Evolutionary conservation across 2,113 vertebrate species (phyloP).

Genomic region (Forbesichthys agassizii): DNA sequence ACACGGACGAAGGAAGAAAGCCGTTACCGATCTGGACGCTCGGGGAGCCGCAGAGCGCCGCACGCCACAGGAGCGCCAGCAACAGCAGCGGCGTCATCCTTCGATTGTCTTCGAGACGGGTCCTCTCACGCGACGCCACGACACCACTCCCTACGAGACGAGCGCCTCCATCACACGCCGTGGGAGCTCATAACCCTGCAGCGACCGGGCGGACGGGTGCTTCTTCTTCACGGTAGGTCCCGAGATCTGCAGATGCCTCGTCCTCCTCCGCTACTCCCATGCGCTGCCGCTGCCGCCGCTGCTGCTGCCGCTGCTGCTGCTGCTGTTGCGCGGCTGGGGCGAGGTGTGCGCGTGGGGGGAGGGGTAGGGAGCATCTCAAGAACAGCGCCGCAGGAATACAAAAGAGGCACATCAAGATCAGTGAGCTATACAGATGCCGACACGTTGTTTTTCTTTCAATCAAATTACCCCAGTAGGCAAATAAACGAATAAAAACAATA

Average conservation of each 20-base stretch:
- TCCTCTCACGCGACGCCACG: conserved; percentile 76
- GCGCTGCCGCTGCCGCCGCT: neutral
- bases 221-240: neutral
- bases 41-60: conserved; percentile 82
- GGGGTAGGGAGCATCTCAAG: neutral
- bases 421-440: too few relatives aligned
- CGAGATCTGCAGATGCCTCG: conserved; percentile 5
- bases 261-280: neutral
- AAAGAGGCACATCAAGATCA: neutral
- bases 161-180: conserved; percentile 63
- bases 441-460: too few relatives aligned
- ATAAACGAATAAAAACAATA: too few relatives aligned
- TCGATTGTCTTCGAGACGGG: conserved; percentile 79
- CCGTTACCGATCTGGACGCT: conserved; percentile 87
- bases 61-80: conserved; percentile 82
- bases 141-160: conserved; percentile 36
- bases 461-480: too few relatives aligned
- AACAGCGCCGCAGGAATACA: conserved; percentile 2
- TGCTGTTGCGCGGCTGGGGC: too few relatives aligned
- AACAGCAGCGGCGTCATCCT: conserved; percentile 81
- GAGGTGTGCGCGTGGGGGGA: too few relatives aligned
- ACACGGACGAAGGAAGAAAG: neutral
- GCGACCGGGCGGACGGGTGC: conserved; percentile 17
- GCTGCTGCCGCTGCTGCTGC: neutral
- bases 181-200: conserved; percentile 31